Base-by-base conservation (phyloP, 2,113 vertebrate genomes). In the Neodontobutis hainanensis region DNA sequence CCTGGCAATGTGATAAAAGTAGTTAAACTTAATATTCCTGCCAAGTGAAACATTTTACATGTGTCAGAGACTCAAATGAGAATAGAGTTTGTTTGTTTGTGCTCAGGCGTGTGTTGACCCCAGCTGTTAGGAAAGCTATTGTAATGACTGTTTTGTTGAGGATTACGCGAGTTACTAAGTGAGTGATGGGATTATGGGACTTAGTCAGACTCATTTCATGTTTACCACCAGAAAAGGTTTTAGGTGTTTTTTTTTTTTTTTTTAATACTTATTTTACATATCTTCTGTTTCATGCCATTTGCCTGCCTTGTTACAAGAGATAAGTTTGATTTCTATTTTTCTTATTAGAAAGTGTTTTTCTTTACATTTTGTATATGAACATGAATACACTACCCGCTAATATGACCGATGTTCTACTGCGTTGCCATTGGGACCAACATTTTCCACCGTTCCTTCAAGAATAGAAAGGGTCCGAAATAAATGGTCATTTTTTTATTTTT, bases 371-470 rank as follows among this genome's bases (percentile, higher is more conserved):
- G 74, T 35, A 15, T 58, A 52, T 52, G 48, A 6, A n/a, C 32
- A 34, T 36, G 34, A 11, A n/a, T 9, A 12, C 48, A 49, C 42
- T 50, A 50, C 8, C 61, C 48, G 43, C 42, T 35, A 53, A 46
- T 61, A 34, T 51, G 40, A 43, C 66, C 46, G 56, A 56, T 16
- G 8, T 34, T 51, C 59, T 14, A 45, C 67, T 65, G 19, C 11
- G 32, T 71, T 44, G 82, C 56, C 62, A 57, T 60, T 34, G 32
- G 87, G 88, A 91, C 88, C 87, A 90, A 88, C 82, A 75, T 0
- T 8, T 14, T 65, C 64, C 12, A 46, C 45, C 0, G 78, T 42
- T 66, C 47, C 50, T 86, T 43, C 48, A 34, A 8, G 70, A 63
- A 58, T 46, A 58, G 77, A 71, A 84, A 60, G 35, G 70, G 74